Evolutionary conservation across 2,888 invertebrate genomes (phyloP), one percentile per base, ranked within the genome.

Genomic region (Drosophila neoperkinsi): DNA sequence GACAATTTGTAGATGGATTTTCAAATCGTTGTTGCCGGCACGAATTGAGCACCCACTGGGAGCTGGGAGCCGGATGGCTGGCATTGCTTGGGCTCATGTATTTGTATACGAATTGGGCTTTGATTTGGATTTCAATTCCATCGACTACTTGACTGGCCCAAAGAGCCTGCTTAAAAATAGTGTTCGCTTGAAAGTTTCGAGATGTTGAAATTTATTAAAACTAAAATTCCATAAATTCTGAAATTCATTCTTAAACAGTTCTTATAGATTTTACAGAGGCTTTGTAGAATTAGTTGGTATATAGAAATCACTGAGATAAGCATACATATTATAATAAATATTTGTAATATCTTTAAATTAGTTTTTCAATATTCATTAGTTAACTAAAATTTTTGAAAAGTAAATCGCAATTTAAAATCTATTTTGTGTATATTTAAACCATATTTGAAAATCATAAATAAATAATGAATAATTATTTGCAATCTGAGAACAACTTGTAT

Each of bases 1-100:
- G 79, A 82, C 88, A 91, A 91, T 91, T 91, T 91, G 91, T 91
- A 82, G 81, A 79, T 82, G 81, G 77, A 79, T 84, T 87, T 80
- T 75, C 78, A 77, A 82, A 80, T 81, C 77, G 77, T 77, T 81
- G 76, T 79, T 81, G 76, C 80, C 74, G 74, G 87, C 90, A 91
- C 91, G 91, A 91, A 88, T 84, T 80, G 79, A 46, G 77, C 81
- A 62, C 81, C 81, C 81, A 79, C 69, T 80, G 79, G 66, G 77
- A 72, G 70, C 73, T 60, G 49, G 28, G 28, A 28, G 28, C 28
- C 3, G 28, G 28, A 16, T 13, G 18, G 30, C 30, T 51, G 46
- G 16, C 25, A 16, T 5, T 6, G 36, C 18, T 7, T 28, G 11
- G 4, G 3, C 46, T 13, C 55, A 51, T 67, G 81, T 80, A 73